These are phyloP conservation scores for Folsomia candida DNA, from an alignment of 2,888 invertebrate genomes.

Conservation along the genomic window DNA sequence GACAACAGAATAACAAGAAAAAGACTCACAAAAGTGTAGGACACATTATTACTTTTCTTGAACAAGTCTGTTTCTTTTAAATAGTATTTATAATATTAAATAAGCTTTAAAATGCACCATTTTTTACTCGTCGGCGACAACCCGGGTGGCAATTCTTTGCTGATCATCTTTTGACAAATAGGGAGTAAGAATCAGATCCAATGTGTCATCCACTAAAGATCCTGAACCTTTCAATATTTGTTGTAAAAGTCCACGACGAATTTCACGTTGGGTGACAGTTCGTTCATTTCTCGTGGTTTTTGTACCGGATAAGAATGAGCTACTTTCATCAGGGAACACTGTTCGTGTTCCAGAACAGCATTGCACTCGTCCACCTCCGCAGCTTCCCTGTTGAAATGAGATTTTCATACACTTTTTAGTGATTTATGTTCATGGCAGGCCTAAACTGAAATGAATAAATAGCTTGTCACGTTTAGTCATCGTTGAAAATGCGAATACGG, in stretches of 20 bases:
- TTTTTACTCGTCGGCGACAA: conserved; percentile 15
- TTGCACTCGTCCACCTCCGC: conserved; percentile 39
- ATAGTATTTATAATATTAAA: too few relatives aligned
- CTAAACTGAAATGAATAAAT: too few relatives aligned
- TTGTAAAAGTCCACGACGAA: conserved; percentile 42
- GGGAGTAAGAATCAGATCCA: conserved; percentile 46
- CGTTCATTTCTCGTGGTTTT: conserved; percentile 22
- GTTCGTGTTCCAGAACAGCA: conserved; percentile 40
- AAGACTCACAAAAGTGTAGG: too few relatives aligned
- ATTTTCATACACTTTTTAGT: neutral
- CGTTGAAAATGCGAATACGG: too few relatives aligned
- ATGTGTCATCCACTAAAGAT: conserved; percentile 46
- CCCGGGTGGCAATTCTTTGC: conserved; percentile 40
- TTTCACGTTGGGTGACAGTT: conserved; percentile 30
- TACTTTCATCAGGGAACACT: neutral
- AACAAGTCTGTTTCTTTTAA: neutral
- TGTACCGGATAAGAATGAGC: neutral
- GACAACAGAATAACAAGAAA: too few relatives aligned
- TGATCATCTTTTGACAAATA: conserved; percentile 47
- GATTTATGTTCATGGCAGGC: too few relatives aligned
- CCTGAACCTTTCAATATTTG: conserved; percentile 45
- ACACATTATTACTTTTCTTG: neutral
- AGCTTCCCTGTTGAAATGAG: conserved; percentile 37
- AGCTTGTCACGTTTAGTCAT: too few relatives aligned
- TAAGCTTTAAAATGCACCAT: too few relatives aligned